A percentile compares a stretch with the other conserved stretches of the same genome.
Conservation (phyloP, 2,888 invertebrate genomes). For the Cremastobaeus sp. region DNA sequence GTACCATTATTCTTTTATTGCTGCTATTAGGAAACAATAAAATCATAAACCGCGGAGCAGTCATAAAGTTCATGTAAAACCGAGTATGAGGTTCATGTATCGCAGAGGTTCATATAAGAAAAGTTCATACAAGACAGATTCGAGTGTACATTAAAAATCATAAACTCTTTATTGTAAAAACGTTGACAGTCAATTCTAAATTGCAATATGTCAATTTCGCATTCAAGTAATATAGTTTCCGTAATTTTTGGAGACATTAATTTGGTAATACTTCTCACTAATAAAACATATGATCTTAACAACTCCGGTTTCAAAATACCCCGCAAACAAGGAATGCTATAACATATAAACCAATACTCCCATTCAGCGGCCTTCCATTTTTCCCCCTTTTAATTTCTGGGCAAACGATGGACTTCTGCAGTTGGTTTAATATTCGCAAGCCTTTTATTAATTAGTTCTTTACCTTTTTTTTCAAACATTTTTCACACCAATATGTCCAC, state of each 20-base stretch:
- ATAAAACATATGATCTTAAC: constrained; percentile 15
- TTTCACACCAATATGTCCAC: too few relatives aligned
- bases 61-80: too few relatives aligned
- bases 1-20: too few relatives aligned
- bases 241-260: constrained; percentile 39
- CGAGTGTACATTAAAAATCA: constrained; percentile 60
- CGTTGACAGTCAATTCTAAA: constrained; percentile 51
- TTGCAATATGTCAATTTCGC: constrained; percentile 48
- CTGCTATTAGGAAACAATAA: too few relatives aligned
- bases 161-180: constrained; percentile 40
- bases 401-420: constrained; percentile 42
- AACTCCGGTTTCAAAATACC: constrained; percentile 13
- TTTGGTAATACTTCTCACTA: constrained; percentile 32
- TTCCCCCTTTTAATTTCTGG: not conserved
- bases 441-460: constrained; percentile 13
- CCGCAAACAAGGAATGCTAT: constrained; percentile 38
- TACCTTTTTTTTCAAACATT: not conserved
- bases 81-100: too few relatives aligned
- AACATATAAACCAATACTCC: constrained; percentile 40
- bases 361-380: constrained; percentile 35
- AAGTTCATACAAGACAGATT: too few relatives aligned
- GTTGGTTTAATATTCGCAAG: constrained; percentile 23
- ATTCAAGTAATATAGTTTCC: constrained; percentile 40
- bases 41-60: too few relatives aligned
- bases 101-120: too few relatives aligned